These are phyloP conservation scores for Pyrrhosoma nymphula DNA, from an alignment of 2,888 invertebrate species.

Conservation along the genomic window DNA sequence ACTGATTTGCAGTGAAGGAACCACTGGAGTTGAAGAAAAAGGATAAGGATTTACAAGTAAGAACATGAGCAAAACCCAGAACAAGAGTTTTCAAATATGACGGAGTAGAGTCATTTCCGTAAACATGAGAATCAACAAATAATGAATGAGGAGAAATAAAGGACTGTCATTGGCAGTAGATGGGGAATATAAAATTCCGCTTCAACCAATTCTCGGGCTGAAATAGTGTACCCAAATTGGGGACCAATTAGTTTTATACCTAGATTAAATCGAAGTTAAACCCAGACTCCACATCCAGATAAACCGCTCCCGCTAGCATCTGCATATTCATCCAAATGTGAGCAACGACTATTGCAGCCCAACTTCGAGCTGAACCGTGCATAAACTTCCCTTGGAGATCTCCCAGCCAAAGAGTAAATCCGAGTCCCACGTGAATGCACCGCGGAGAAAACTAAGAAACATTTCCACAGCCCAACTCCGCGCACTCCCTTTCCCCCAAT, in stretches of 20 bases:
- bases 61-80: no score
- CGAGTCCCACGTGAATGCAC: neutral
- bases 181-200: neutral
- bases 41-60: no score
- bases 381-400: slow-evolving; percentile 6
- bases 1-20: no score
- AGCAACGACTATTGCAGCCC: neutral
- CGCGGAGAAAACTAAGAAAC: slow-evolving; percentile 11
- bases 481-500: neutral
- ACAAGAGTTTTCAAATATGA: no score
- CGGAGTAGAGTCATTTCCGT: no score
- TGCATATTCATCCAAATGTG: neutral
- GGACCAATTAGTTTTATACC: neutral
- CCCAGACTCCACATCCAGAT: neutral
- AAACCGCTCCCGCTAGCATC: neutral
- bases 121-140: neutral
- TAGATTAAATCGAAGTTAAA: neutral
- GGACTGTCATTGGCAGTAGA: neutral
- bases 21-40: no score
- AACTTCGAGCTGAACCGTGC: neutral
- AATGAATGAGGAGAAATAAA: neutral
- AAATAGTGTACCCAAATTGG: no score
- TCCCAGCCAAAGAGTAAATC: neutral
- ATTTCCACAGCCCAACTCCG: neutral
- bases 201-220: neutral